Evolutionary conservation across 2,113 vertebrate species (phyloP), one percentile per base, ranked within the genome.

Genomic region (Cephalopterus ornatus): DNA sequence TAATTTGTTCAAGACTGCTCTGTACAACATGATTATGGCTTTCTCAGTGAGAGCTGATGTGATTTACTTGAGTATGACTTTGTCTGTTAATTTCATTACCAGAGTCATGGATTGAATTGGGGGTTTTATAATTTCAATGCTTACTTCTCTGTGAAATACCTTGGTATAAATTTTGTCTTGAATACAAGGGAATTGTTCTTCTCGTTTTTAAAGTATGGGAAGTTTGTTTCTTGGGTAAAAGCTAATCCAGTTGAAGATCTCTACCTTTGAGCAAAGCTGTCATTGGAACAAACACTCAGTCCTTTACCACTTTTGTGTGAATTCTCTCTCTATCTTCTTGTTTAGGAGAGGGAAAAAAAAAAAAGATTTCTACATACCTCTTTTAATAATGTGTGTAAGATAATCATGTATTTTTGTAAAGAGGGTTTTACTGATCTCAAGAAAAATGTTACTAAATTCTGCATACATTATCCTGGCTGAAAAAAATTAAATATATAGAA

Each of bases 281-380:
- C 2, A 42, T n/a, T 11, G 1, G 24, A 66, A 37, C 1, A 79
- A 30, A 6, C 4, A n/a, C 32, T 18, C 17, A 50, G 18, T 14
- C 14, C 1, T 10, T 63, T 39, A 4, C 11, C 3, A 1, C 1
- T 68, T 58, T 23, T 17, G 3, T n/a, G 11, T 71, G 16, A 58
- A 79, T 71, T 52, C 6, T 30, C 6, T 53, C 14, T 76, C 3
- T 2, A 8, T 76, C 12, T 73, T 4, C 7, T 61, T 22, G 4
- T 46, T 59, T 73, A 30, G 19, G 15, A 66, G 53, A 46, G n/a
- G n/a, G n/a, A n/a, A 72, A 85, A 13, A n/a, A 68, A 53, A 49
- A 58, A 42, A 42, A 13, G 0, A 8, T 62, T 78, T 88, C 24
- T 58, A 10, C 5, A 6, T 47, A 68, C 4, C 55, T 66, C 28